Evolutionary conservation across 2,113 vertebrate species (phyloP).

Genomic region (Arizona elegans): DNA sequence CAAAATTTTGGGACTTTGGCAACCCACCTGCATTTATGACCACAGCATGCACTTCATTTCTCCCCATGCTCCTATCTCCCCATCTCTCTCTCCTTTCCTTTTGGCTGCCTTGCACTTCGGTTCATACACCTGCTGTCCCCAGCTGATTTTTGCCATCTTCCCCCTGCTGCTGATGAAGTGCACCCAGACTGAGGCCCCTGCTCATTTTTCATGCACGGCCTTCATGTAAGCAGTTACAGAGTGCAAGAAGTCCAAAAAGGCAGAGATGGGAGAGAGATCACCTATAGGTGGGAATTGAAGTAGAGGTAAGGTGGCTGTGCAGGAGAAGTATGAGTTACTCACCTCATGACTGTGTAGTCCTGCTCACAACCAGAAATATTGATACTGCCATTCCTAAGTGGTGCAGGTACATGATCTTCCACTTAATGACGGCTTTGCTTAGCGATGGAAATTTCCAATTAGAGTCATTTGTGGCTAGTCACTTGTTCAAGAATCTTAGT

Average conservation of each 20-base stretch:
- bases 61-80: background rate
- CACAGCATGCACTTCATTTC: background rate
- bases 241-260: background rate
- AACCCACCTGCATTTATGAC: background rate
- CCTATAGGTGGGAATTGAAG: background rate
- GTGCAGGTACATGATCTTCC: background rate
- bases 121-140: background rate
- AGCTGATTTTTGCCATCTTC: background rate
- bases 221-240: background rate
- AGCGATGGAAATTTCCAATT: background rate
- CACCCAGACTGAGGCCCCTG: background rate
- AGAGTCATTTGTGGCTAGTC: background rate
- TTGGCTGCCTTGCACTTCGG: background rate
- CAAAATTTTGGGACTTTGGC: background rate
- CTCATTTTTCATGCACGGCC: background rate
- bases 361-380: background rate
- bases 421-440: background rate
- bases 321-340: background rate
- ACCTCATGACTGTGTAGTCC: background rate
- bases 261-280: background rate
- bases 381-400: background rate
- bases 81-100: background rate
- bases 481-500: background rate
- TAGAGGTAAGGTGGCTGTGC: background rate
- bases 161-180: background rate